Conservation (phyloP, 2,888 invertebrate genomes). For the Alcis repandata region DNA sequence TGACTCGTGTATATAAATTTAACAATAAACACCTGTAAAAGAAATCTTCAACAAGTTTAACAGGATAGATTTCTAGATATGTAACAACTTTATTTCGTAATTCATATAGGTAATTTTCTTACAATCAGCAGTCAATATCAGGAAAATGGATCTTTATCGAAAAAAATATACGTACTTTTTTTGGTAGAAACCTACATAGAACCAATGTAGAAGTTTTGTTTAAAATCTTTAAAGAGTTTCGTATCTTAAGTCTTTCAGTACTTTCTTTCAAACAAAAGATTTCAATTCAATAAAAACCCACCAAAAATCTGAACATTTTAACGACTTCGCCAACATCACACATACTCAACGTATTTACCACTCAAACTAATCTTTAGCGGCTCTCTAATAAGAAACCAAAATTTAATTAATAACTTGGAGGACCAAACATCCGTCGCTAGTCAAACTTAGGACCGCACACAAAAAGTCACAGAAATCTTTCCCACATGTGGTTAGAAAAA, state of each 20-base stretch:
- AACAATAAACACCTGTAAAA: slow-evolving; percentile 13
- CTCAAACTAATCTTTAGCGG: slow-evolving; percentile 33
- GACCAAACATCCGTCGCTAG: slow-evolving; percentile 78
- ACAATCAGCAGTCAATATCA: too few species aligned
- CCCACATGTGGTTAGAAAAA: slow-evolving; percentile 60
- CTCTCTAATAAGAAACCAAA: slow-evolving; percentile 71
- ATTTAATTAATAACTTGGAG: slow-evolving; percentile 75
- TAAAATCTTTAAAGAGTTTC: too few species aligned
- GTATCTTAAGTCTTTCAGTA: too few species aligned
- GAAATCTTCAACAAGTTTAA: background rate
- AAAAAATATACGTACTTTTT: too few species aligned
- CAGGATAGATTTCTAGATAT: too few species aligned
- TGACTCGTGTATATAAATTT: slow-evolving; percentile 14
- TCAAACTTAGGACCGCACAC: slow-evolving; percentile 67
- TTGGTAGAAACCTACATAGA: too few species aligned
- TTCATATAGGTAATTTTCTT: too few species aligned
- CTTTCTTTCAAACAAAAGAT: background rate
- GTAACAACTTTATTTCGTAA: too few species aligned
- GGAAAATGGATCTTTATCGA: too few species aligned
- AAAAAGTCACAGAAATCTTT: slow-evolving; percentile 76
- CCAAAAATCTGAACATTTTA: slow-evolving; percentile 5
- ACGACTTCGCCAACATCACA: slow-evolving; percentile 25
- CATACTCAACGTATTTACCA: slow-evolving; percentile 32
- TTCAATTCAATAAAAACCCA: background rate
- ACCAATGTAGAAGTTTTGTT: too few species aligned